Conservation (phyloP, 30 jellyfish, hydroid and myxozoan genomes). For the Nemopilema nomurai region DNA sequence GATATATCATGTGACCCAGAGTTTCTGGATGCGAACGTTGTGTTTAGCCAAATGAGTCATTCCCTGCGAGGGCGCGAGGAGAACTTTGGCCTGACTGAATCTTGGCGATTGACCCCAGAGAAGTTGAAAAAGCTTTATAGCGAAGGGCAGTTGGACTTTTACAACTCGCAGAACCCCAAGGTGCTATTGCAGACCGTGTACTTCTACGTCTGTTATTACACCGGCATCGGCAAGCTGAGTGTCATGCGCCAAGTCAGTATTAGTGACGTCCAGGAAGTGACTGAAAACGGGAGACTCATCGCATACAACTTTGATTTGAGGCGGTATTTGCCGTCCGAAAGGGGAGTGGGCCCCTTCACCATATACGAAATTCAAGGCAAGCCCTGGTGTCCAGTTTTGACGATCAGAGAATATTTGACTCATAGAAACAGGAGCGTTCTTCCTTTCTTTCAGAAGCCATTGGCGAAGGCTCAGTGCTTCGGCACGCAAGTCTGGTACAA, state of each 20-base stretch:
- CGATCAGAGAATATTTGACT: slow-evolving; percentile 48
- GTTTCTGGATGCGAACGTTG: slow-evolving; percentile 50
- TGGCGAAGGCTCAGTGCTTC: slow-evolving; percentile 30
- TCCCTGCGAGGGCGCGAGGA: slow-evolving; percentile 53
- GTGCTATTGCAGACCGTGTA: slow-evolving; percentile 54
- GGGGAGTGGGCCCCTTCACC: slow-evolving; percentile 54
- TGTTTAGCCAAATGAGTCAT: slow-evolving; percentile 51
- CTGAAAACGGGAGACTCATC: slow-evolving; percentile 37
- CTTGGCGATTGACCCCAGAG: slow-evolving; percentile 60
- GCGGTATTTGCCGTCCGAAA: slow-evolving; percentile 36
- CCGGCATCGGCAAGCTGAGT: slow-evolving; percentile 60
- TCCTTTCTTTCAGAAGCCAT: slow-evolving; percentile 52
- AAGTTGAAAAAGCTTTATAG: slow-evolving; percentile 37
- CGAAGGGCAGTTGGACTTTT: slow-evolving; percentile 57
- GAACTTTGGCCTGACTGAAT: slow-evolving; percentile 28
- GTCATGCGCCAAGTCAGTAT: slow-evolving; percentile 45
- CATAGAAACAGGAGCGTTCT: slow-evolving; percentile 53
- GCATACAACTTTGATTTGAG: slow-evolving; percentile 50
- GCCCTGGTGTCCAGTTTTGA: slow-evolving; percentile 72
- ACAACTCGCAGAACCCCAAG: slow-evolving; percentile 49
- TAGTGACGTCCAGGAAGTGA: slow-evolving; percentile 42
- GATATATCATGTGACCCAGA: slow-evolving; percentile 53
- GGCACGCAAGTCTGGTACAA: slow-evolving; percentile 44
- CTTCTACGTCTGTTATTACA: slow-evolving; percentile 56
- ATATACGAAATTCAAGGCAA: slow-evolving; percentile 62